Evolutionary conservation across 2,113 vertebrate genomes (phyloP).

Genomic region (Delphinus delphis): DNA sequence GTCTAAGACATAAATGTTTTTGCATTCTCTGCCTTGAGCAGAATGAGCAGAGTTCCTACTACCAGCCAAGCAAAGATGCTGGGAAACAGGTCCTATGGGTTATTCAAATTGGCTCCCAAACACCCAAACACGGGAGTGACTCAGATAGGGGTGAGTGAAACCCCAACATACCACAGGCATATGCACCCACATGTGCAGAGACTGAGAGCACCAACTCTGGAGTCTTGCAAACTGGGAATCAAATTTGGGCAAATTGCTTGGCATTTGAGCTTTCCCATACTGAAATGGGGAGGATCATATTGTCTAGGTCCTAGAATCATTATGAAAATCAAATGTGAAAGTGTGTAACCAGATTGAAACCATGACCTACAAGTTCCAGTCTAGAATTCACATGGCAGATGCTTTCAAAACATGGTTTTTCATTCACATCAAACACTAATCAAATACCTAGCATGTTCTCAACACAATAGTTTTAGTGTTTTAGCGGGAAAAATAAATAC

Average conservation of each 20-base stretch:
- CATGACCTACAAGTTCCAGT: not conserved
- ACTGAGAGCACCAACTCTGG: not conserved
- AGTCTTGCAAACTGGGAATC: not conserved
- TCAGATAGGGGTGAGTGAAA: not conserved
- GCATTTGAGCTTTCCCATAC: not conserved
- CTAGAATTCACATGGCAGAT: not conserved
- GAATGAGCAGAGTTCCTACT: not conserved
- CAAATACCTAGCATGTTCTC: not conserved
- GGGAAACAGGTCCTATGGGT: not conserved
- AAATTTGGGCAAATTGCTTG: not conserved
- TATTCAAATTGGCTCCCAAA: not conserved
- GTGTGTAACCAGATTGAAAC: not conserved
- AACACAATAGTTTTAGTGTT: not conserved
- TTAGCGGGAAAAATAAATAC: not conserved
- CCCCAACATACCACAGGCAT: accelerated
- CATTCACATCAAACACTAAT: not conserved
- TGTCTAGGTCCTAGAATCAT: not conserved
- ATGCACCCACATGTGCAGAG: accelerated
- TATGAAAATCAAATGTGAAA: not conserved
- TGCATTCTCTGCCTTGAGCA: not conserved
- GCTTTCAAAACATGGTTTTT: not conserved
- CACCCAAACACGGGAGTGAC: not conserved
- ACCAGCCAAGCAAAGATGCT: constrained; percentile 8
- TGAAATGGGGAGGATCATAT: not conserved
- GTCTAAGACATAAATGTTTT: not conserved